Conservation (phyloP, 2,797 vertebrate species). For the Tadarida brasiliensis region DNA sequence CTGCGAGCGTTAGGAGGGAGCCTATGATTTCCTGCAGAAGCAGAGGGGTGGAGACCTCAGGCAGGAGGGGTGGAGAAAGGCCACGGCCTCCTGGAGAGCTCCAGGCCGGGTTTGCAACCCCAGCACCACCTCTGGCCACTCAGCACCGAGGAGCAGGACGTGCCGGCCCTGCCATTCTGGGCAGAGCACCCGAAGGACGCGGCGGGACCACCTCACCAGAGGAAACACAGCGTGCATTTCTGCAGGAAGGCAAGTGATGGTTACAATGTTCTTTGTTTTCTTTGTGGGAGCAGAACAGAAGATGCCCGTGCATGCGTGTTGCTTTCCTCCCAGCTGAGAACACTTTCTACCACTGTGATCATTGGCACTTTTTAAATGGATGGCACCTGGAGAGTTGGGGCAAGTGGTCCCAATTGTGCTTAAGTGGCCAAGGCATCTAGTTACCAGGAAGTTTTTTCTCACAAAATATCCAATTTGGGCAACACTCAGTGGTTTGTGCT, state of each 20-base stretch:
- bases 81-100: background rate
- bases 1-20: too few species aligned
- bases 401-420: background rate
- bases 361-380: background rate
- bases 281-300: background rate
- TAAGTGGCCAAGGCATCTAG: background rate
- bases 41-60: background rate
- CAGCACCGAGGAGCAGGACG: background rate
- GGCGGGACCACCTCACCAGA: background rate
- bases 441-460: background rate
- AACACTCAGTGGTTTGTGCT: background rate
- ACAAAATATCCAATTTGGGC: background rate
- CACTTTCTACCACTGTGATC: background rate
- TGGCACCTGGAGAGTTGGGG: background rate
- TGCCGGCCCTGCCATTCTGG: background rate
- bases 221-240: background rate
- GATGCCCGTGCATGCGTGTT: fast-evolving
- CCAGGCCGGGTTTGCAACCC: background rate
- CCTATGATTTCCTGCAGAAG: background rate
- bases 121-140: background rate
- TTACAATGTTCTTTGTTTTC: background rate
- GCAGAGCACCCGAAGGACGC: background rate
- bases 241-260: background rate
- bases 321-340: background rate
- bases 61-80: background rate